Conservation (phyloP, 2,113 vertebrate genomes). For the sheep (Ovis aries) region ARS-UI_Ramb_v3.0 NC_056056.1:143890501-143891000, state of each 20-base stretch:
- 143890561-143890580: slow-evolving; percentile 1
- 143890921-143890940: not conserved
- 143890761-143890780: slow-evolving; percentile 7
- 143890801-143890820: not conserved
- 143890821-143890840: not conserved
- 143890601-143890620: slow-evolving; percentile 52
- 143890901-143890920: not conserved
- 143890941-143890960: not conserved
- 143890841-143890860: not conserved
- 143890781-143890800: slow-evolving; percentile 12
- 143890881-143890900: not conserved
- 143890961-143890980: not conserved
- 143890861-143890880: not conserved
- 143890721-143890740: slow-evolving; percentile 29
- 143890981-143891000: not conserved
- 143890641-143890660: not conserved
- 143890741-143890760: slow-evolving; percentile 24
- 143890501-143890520: not conserved
- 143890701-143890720: slow-evolving; percentile 30
- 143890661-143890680: not conserved
- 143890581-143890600: slow-evolving; percentile 46
- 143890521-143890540: not conserved
- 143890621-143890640: slow-evolving; percentile 16
- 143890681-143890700: slow-evolving; percentile 30
- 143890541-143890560: not conserved